phyloP scores from a whole-genome alignment of 2,113 vertebrate species.

The Larimichthys crocea region DNA sequence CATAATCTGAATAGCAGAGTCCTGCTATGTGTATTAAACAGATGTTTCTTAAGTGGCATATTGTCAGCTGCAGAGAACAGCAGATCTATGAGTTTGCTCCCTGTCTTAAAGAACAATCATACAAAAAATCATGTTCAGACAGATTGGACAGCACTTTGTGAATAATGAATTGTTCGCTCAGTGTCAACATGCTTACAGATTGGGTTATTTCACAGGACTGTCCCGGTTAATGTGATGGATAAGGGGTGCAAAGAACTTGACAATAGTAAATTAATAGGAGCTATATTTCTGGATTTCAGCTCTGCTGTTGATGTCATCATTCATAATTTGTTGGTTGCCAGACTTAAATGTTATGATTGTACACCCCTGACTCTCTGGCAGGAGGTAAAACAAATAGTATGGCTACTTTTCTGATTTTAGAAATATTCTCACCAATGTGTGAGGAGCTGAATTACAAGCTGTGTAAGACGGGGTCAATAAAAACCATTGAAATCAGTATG shows the following conservation, averaged over 20 bases:
- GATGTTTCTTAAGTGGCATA: neutral
- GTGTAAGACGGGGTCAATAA: too few species aligned
- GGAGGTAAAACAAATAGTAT: neutral
- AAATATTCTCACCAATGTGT: too few species aligned
- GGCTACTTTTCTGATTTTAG: too few species aligned
- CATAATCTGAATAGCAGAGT: neutral
- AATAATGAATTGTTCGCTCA: neutral
- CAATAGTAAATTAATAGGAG: neutral
- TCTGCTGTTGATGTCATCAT: neutral
- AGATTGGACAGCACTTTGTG: neutral
- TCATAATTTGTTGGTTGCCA: neutral
- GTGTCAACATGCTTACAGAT: neutral
- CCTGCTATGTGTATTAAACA: neutral
- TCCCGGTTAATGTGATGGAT: neutral
- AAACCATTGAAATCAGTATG: neutral
- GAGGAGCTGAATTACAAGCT: too few species aligned
- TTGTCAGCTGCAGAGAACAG: neutral
- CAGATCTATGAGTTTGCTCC: neutral
- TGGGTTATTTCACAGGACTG: neutral
- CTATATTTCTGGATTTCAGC: neutral
- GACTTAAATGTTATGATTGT: neutral
- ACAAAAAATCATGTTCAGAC: neutral
- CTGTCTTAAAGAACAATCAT: neutral
- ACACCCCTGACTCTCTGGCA: neutral
- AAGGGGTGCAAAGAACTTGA: too few species aligned